A percentile compares a stretch with the other conserved stretches of the same genome.
phyloP scores from a whole-genome alignment of 2,888 invertebrate genomes.

The Amorpha juglandis region DNA sequence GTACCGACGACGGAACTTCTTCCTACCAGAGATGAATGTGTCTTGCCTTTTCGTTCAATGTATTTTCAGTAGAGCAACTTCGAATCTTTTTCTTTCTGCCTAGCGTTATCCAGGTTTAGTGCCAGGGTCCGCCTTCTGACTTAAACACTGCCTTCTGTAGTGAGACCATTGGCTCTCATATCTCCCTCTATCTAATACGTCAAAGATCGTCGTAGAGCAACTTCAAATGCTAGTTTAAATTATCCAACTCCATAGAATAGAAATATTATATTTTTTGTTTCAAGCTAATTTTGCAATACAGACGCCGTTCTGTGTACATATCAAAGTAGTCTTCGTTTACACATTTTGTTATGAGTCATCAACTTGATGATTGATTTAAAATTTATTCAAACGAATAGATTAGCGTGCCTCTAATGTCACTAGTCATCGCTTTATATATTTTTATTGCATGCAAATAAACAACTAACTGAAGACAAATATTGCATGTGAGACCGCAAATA shows the following conservation, averaged over 20 bases:
- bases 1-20: slow-evolving; percentile 1
- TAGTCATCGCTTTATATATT: not conserved
- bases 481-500: not conserved
- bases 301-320: slow-evolving; percentile 1
- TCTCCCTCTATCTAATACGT: too few relatives aligned
- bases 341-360: slow-evolving; percentile 15
- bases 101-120: too few relatives aligned
- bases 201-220: not conserved
- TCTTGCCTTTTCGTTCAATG: not conserved
- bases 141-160: too few relatives aligned
- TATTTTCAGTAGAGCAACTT: too few relatives aligned
- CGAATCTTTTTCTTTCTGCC: too few relatives aligned
- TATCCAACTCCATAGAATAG: not conserved
- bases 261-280: too few relatives aligned
- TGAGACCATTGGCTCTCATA: too few relatives aligned
- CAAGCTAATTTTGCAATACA: not conserved
- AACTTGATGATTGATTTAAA: slow-evolving; percentile 1
- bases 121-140: too few relatives aligned
- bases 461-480: not conserved
- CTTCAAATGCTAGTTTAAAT: not conserved
- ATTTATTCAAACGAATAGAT: slow-evolving; percentile 3
- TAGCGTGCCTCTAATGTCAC: slow-evolving; percentile 12
- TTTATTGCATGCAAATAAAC: not conserved
- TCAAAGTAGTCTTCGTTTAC: slow-evolving; percentile 4
- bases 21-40: not conserved